Evolutionary conservation across 2,797 vertebrate species (phyloP), one percentile per base, ranked within the genome.

Genomic region (Phylloscopus collybita): DNA sequence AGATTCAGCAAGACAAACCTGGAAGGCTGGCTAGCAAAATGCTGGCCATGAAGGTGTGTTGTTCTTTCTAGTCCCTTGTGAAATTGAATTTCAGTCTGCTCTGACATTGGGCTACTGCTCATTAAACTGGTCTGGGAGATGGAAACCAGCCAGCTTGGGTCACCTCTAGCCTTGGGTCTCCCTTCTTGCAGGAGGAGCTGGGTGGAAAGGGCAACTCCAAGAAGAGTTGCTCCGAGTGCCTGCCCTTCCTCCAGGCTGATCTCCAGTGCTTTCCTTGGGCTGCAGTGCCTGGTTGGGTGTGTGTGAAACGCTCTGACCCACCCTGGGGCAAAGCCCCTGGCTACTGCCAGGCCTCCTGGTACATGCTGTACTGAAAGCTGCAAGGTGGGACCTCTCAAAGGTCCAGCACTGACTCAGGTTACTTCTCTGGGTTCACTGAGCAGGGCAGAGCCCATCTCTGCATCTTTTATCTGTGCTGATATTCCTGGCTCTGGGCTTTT

Each of bases 401-500:
- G 61, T 72, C 38, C 17, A 11, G 6, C 0, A 5, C 8, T 0
- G 0, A 19, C 25, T 72, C 0, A 1, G 5, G 18, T 86, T 44
- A 49, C 42, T 49, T 67, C 40, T 49, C 49, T 20, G 54, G 36
- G 8, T 82, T 90, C 26, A 75, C 45, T 75, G 49, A 44, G 54
- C 29, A 49, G 36, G 44, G 34, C 8, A 69, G 45, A 60, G 32
- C 38, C 42, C 30, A 5, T 56, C 12, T 71, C 14, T 82, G 26
- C 4, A 16, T 56, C 36, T 76, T 64, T 26, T 3, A 27, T 3
- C 49, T 80, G 21, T 2, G 6, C 11, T 3, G 2, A 29, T 32
- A 25, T 29, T 81, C 45, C 61, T 36, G 47, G 29, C 6, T 53
- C 22, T 15, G 45, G 60, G 42, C 20, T 74, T 93, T 56, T 50